Base-by-base conservation (phyloP, 2,113 vertebrate species). In the Saccopteryx leptura region DNA sequence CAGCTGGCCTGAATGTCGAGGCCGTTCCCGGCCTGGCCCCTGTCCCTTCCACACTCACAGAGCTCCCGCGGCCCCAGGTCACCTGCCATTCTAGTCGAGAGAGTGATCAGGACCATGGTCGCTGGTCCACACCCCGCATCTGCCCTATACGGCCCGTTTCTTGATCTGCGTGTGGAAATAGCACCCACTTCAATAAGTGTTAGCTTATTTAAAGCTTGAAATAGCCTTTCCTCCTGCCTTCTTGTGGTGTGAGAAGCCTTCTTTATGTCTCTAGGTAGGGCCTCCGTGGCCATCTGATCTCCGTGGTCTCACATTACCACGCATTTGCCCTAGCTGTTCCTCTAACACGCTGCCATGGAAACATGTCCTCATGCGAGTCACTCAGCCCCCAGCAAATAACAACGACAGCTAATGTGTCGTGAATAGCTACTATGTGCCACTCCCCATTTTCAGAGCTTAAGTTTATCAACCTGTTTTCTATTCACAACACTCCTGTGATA, bases 251-350 rank as follows among this genome's bases (percentile, higher is more conserved):
- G 39, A 0, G 13, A 88, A 46, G 23, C 0, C 13, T 71, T 71
- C 2, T 52, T 66, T n/a, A 14, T 31, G 69, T 56, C n/a, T 33
- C 74, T 39, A 48, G 21, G 14, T 39, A 48, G 21, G 14, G 9
- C 7, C 31, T 72, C 52, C 2, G 2, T 18, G 26, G 1, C 7
- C 2, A 8, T 31, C 0, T 21, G 11, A 63, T 1, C 11, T 60
- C n/a, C 19, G 5, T 46, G 15, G 11, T 4, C 0, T 26, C 9
- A 9, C 4, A 4, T 1, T 8, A 26, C 4, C 31, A 26, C 2
- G 2, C 1, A 4, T 15, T 33, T 15, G 3, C 4, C 28, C 74
- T 56, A 52, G 21, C 17, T 2, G 31, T 68, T 21, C 19, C 39
- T 14, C 68, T 19, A 39, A 19, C 18, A 86, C 9, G n/a, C 4